These are phyloP conservation scores for Melieria picta DNA, from an alignment of 2,888 invertebrate genomes.

Conservation along the genomic window DNA sequence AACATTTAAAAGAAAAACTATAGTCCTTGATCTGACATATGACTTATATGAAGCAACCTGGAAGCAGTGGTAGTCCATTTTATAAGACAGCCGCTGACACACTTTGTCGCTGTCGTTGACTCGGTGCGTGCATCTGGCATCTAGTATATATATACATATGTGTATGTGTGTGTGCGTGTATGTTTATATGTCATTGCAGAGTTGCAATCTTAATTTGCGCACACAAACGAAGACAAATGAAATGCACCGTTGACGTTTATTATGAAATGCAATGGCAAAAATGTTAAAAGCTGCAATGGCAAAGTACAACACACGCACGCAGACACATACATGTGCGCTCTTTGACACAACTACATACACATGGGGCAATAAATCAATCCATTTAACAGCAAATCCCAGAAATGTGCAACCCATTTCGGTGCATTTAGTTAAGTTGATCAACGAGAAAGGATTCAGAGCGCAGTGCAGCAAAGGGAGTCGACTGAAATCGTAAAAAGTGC, in stretches of 20 bases:
- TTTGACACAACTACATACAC: background rate
- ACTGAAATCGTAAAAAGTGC: background rate
- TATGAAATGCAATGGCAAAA: background rate
- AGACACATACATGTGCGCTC: background rate
- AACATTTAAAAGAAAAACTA: no score
- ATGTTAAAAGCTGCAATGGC: background rate
- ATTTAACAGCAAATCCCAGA: background rate
- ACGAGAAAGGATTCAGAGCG: background rate
- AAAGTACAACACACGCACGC: background rate
- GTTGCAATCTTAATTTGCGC: background rate
- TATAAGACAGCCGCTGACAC: no score
- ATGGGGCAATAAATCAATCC: slow-evolving; percentile 15
- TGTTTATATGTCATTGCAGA: no score
- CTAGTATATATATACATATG: no score
- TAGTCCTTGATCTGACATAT: no score
- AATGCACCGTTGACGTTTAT: background rate
- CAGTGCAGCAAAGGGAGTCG: background rate
- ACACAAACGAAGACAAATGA: background rate
- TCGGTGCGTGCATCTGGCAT: no score
- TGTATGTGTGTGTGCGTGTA: no score
- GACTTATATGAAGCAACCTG: no score
- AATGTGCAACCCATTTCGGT: slow-evolving; percentile 1
- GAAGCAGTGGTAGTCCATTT: no score
- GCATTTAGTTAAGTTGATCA: no score
- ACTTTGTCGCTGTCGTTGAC: no score